Conservation (phyloP, 2,113 vertebrate genomes). For the Physeter macrocephalus region DNA sequence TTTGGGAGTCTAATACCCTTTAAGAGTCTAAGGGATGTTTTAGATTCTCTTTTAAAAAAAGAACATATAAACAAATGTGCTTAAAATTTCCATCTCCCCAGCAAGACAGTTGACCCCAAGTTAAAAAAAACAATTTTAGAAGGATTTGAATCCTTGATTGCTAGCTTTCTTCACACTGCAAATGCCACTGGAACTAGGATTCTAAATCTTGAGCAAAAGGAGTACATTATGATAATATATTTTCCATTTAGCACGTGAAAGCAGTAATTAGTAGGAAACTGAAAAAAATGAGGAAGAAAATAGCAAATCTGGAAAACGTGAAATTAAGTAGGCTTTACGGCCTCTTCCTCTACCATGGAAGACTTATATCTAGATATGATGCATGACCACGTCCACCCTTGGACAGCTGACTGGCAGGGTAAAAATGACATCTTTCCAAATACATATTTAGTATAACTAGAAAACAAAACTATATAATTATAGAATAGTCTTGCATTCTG, state of each 20-base stretch:
- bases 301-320: neutral
- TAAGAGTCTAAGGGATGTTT: neutral
- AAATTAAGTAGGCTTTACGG: neutral
- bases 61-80: neutral
- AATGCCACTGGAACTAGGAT: neutral
- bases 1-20: neutral
- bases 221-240: conserved; percentile 7
- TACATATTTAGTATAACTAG: neutral
- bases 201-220: conserved; percentile 27
- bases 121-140: conserved; percentile 21
- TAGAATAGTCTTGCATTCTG: neutral
- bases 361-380: neutral
- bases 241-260: conserved; percentile 46
- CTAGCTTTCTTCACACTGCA: conserved; percentile 12
- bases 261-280: conserved; percentile 47
- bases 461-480: neutral
- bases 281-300: conserved; percentile 31
- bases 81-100: conserved; percentile 11
- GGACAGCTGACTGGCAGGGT: neutral
- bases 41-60: neutral
- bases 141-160: conserved; percentile 27
- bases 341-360: neutral
- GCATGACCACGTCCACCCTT: neutral
- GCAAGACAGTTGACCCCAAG: neutral
- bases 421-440: neutral